Percentiles rank a stretch among this genome's conserved stretches.
phyloP scores from a whole-genome alignment of 2,888 invertebrate genomes.

The Napeogenes sylphis region DNA sequence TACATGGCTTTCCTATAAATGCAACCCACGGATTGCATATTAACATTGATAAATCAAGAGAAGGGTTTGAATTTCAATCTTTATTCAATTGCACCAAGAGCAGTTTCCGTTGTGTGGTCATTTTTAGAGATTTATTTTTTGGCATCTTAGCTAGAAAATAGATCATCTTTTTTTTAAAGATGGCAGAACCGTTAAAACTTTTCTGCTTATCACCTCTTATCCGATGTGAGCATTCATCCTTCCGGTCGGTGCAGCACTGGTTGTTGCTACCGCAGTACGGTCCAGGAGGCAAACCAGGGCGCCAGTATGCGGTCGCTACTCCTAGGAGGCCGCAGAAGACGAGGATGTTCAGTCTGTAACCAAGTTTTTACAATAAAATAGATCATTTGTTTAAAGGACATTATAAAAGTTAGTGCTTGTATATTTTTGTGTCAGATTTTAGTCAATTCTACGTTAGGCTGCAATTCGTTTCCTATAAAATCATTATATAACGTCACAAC shows the following conservation, averaged over 20 bases:
- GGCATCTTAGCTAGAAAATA: too few species aligned
- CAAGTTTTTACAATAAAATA: slow-evolving; percentile 21
- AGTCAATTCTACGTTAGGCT: too few species aligned
- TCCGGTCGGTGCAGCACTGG: slow-evolving; percentile 84
- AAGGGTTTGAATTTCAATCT: too few species aligned
- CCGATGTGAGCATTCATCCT: slow-evolving; percentile 88
- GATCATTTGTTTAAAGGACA: not conserved
- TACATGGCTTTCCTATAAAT: too few species aligned
- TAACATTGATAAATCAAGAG: too few species aligned
- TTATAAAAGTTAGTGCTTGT: slow-evolving; percentile 3
- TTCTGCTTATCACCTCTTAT: slow-evolving; percentile 78
- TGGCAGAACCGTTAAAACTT: too few species aligned
- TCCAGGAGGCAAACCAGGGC: slow-evolving; percentile 74
- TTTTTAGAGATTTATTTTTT: too few species aligned
- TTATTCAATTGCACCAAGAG: too few species aligned
- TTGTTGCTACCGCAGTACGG: slow-evolving; percentile 74
- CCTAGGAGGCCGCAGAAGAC: slow-evolving; percentile 36
- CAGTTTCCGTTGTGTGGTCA: too few species aligned
- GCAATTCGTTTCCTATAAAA: too few species aligned
- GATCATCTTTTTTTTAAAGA: too few species aligned
- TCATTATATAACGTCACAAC: not conserved
- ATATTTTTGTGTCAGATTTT: not conserved
- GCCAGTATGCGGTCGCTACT: slow-evolving; percentile 46
- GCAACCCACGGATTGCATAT: too few species aligned
- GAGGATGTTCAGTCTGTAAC: slow-evolving; percentile 46